These are phyloP conservation scores for Apocheima hispidaria DNA, from an alignment of 2,888 invertebrate species.

Conservation along the genomic window DNA sequence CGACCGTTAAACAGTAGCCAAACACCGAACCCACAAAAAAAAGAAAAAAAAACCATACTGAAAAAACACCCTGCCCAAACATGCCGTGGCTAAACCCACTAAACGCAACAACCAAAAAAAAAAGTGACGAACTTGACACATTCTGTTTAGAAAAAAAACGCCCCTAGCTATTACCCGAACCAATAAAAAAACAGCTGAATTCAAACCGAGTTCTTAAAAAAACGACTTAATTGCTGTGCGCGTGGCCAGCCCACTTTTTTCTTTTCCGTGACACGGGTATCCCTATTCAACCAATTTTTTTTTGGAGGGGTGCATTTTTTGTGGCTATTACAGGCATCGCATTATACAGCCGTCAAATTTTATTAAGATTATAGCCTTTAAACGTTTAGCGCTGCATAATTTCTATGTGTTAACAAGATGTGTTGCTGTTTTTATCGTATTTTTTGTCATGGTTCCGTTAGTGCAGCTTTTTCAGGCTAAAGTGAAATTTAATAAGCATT, in stretches of 20 bases:
- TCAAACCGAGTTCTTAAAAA: slow-evolving; percentile 64
- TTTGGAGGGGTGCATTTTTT: slow-evolving; percentile 79
- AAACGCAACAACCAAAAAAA: slow-evolving; percentile 62
- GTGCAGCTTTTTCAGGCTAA: background rate
- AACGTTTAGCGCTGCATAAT: slow-evolving; percentile 61
- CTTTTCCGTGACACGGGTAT: slow-evolving; percentile 56
- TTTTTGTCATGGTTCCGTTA: slow-evolving; percentile 1
- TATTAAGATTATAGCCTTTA: slow-evolving; percentile 71
- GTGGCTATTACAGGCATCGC: slow-evolving; percentile 67
- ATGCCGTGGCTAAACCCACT: slow-evolving; percentile 73
- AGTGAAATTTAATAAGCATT: background rate
- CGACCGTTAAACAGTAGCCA: slow-evolving; percentile 74
- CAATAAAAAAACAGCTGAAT: slow-evolving; percentile 76
- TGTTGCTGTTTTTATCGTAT: slow-evolving; percentile 5
- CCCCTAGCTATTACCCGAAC: slow-evolving; percentile 69
- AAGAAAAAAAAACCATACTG: slow-evolving; percentile 44
- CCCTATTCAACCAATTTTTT: slow-evolving; percentile 50
- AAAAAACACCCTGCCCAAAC: slow-evolving; percentile 57
- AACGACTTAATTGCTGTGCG: slow-evolving; percentile 77
- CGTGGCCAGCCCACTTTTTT: slow-evolving; percentile 77
- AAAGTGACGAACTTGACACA: slow-evolving; percentile 72
- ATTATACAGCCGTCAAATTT: slow-evolving; percentile 65
- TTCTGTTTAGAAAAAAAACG: slow-evolving; percentile 69
- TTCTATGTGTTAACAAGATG: slow-evolving; percentile 45
- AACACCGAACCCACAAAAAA: slow-evolving; percentile 64